These are phyloP conservation scores for Aphidoletes aphidimyza DNA, from an alignment of 2,888 invertebrate genomes.

Conservation along the genomic window DNA sequence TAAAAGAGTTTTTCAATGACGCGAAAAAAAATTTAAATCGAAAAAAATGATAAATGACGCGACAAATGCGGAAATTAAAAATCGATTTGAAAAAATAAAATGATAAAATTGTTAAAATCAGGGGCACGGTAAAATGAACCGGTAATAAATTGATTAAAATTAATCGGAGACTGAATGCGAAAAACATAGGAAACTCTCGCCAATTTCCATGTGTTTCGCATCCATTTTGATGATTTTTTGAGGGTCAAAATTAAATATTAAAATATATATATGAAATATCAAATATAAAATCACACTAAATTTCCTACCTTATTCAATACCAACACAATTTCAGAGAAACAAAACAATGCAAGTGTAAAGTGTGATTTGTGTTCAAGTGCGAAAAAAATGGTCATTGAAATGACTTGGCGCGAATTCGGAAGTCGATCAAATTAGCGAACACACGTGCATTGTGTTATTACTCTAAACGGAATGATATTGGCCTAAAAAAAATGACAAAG, in stretches of 20 bases:
- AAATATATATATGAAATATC: neutral
- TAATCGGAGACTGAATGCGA: constrained; percentile 30
- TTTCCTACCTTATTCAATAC: constrained; percentile 24
- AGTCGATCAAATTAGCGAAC: neutral
- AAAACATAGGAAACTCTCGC: constrained; percentile 32
- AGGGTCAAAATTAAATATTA: neutral
- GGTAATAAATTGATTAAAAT: neutral
- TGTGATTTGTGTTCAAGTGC: neutral
- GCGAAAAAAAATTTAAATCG: neutral
- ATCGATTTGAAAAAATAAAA: neutral
- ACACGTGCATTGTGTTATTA: neutral
- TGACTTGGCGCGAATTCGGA: neutral
- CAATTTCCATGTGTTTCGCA: neutral
- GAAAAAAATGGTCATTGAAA: neutral
- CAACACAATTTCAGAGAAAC: neutral
- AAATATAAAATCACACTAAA: neutral
- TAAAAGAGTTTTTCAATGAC: no score
- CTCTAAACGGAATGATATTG: constrained; percentile 1
- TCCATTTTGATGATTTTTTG: neutral
- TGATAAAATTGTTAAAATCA: neutral
- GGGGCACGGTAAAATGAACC: neutral
- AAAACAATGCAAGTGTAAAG: constrained; percentile 11
- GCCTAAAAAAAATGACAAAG: constrained; percentile 21
- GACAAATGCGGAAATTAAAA: no score
- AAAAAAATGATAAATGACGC: neutral